Evolutionary conservation across 2,888 invertebrate genomes (phyloP).

Genomic region (Julus scanicus): DNA sequence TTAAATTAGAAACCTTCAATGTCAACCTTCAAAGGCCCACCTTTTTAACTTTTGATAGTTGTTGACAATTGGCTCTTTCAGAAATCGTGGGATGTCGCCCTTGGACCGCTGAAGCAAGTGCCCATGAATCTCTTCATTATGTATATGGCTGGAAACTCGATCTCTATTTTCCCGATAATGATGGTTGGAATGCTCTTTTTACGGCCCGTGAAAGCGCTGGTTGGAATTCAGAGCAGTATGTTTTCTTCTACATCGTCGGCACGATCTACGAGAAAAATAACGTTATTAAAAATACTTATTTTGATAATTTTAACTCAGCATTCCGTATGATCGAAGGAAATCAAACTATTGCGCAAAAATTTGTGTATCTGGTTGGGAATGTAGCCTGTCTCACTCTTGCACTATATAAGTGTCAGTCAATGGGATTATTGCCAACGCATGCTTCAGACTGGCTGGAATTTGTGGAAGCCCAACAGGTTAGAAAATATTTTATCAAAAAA

Average conservation of each 20-base stretch:
- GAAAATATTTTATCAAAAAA: neutral
- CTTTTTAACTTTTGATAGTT: neutral
- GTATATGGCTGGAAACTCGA: constrained; percentile 99
- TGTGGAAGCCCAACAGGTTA: constrained; percentile 82
- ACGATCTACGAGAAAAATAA: neutral
- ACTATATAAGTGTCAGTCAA: constrained; percentile 96
- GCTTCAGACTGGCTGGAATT: constrained; percentile 99
- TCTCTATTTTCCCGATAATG: constrained; percentile 99
- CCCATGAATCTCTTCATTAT: constrained; percentile 99
- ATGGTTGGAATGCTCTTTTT: constrained; percentile 99
- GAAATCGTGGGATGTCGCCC: constrained; percentile 95
- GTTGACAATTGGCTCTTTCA: constrained; percentile 58
- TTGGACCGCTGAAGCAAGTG: constrained; percentile 89
- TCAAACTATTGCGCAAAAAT: constrained; percentile 88
- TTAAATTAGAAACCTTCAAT: neutral
- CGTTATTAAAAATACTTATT: neutral
- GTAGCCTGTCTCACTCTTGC: constrained; percentile 90
- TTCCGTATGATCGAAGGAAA: constrained; percentile 95
- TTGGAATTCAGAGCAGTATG: constrained; percentile 76
- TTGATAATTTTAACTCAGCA: constrained; percentile 67
- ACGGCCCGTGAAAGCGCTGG: constrained; percentile 93
- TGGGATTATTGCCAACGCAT: constrained; percentile 96
- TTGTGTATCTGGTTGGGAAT: constrained; percentile 94
- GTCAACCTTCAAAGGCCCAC: neutral
- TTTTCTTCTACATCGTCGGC: constrained; percentile 53